Conservation (phyloP, 1,140 invertebrate species). For the Atta colombica region DNA sequence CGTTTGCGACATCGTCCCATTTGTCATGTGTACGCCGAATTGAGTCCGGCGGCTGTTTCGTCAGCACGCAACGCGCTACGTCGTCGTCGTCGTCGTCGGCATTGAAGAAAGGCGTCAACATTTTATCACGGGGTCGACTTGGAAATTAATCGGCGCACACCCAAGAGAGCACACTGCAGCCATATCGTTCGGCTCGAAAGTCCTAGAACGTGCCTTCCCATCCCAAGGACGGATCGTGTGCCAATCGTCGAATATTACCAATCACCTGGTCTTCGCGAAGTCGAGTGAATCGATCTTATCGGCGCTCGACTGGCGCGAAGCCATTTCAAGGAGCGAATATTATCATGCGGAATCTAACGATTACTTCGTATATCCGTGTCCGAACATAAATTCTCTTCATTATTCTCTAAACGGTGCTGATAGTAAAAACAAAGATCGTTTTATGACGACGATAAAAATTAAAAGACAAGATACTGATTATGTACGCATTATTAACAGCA, state of each 20-base stretch:
- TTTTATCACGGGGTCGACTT: constrained; percentile 64
- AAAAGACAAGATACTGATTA: background rate
- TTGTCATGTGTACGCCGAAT: constrained; percentile 37
- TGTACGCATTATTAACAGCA: constrained; percentile 18
- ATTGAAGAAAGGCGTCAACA: constrained; percentile 44
- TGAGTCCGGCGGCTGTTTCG: constrained; percentile 50
- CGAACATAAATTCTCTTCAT: background rate
- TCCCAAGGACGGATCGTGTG: constrained; percentile 71
- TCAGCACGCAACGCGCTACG: constrained; percentile 31
- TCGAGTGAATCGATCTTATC: constrained; percentile 49
- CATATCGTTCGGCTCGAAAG: constrained; percentile 74
- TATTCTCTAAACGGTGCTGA: background rate
- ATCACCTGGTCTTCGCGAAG: constrained; percentile 52
- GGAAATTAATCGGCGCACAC: constrained; percentile 73
- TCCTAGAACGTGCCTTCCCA: constrained; percentile 60
- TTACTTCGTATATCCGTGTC: background rate
- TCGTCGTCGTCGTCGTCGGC: background rate
- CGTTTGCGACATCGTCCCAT: constrained; percentile 52
- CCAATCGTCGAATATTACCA: constrained; percentile 69
- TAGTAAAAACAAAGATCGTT: background rate
- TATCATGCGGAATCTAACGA: constrained; percentile 4
- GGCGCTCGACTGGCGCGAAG: constrained; percentile 1
- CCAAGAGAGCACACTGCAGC: constrained; percentile 60
- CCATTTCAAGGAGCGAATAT: constrained; percentile 31
- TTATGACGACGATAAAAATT: constrained; percentile 15